These are phyloP conservation scores for Meloe dianella DNA, from an alignment of 2,888 invertebrate species.

Conservation along the genomic window DNA sequence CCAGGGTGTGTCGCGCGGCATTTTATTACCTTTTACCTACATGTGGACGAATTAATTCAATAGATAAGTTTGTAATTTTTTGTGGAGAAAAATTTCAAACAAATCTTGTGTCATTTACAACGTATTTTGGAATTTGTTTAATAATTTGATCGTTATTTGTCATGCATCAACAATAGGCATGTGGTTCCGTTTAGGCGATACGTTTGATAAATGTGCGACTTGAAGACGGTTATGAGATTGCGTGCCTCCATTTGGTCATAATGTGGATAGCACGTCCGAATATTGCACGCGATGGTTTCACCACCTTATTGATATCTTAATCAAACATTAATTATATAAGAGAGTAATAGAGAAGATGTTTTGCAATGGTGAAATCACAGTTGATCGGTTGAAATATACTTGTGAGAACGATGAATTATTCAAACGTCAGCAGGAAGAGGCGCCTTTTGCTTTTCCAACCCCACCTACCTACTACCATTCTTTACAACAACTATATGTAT, in stretches of 20 bases:
- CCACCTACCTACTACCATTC: conserved; percentile 32
- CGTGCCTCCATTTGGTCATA: conserved; percentile 30
- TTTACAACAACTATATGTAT: neutral
- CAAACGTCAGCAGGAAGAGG: conserved; percentile 41
- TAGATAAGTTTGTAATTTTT: neutral
- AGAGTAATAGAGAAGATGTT: neutral
- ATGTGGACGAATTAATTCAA: conserved; percentile 14
- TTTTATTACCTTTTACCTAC: conserved; percentile 26
- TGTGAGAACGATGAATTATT: conserved; percentile 45
- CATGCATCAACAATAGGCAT: neutral
- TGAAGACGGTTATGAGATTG: conserved; percentile 20
- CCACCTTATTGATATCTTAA: conserved; percentile 39
- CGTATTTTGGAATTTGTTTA: no score
- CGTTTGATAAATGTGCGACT: conserved; percentile 24
- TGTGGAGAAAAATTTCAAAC: no score
- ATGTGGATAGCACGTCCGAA: conserved; percentile 31
- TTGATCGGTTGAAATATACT: conserved; percentile 43
- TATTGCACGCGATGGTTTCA: conserved; percentile 38
- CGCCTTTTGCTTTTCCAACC: conserved; percentile 29
- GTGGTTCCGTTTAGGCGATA: conserved; percentile 17
- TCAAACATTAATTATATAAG: conserved; percentile 18
- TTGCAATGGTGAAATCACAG: conserved; percentile 34
- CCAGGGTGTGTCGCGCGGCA: conserved; percentile 23
- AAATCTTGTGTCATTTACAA: no score
- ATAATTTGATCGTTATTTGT: neutral